phyloP scores from a whole-genome alignment of 1,140 invertebrate species.

The Vanessa tameamea region DNA sequence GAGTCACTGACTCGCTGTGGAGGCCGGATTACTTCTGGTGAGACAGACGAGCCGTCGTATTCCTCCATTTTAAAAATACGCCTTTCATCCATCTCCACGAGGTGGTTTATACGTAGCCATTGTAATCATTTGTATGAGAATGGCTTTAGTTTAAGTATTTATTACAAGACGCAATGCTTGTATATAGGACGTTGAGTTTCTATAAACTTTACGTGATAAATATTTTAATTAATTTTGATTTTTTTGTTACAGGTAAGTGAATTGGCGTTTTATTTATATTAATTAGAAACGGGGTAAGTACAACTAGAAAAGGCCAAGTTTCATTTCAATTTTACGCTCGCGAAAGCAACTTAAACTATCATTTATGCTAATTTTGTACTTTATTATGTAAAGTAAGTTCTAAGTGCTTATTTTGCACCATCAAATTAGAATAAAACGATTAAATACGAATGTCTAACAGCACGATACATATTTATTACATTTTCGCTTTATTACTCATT shows the following conservation, averaged over 20 bases:
- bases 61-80: slow-evolving; percentile 35
- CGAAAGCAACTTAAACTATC: slow-evolving; percentile 26
- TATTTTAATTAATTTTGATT: slow-evolving; percentile 16
- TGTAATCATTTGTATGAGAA: slow-evolving; percentile 12
- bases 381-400: slow-evolving; percentile 20
- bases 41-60: slow-evolving; percentile 27
- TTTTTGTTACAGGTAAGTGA: slow-evolving; percentile 67
- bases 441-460: slow-evolving; percentile 5
- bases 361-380: slow-evolving; percentile 22
- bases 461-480: slow-evolving; percentile 15
- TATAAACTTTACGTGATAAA: neutral
- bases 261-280: slow-evolving; percentile 18
- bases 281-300: slow-evolving; percentile 39
- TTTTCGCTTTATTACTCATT: slow-evolving; percentile 3
- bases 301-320: slow-evolving; percentile 28
- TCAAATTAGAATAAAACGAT: slow-evolving; percentile 20
- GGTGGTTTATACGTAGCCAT: slow-evolving; percentile 14
- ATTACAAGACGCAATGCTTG: neutral
- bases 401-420: slow-evolving; percentile 32
- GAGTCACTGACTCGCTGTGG: slow-evolving; percentile 50
- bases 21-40: slow-evolving; percentile 35
- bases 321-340: slow-evolving; percentile 42
- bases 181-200: slow-evolving; percentile 1
- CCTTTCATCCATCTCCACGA: slow-evolving; percentile 30
- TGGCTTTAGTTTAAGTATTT: neutral